phyloP scores from a whole-genome alignment of 2,797 vertebrate genomes.

The Toxotes lorentzi region DNA sequence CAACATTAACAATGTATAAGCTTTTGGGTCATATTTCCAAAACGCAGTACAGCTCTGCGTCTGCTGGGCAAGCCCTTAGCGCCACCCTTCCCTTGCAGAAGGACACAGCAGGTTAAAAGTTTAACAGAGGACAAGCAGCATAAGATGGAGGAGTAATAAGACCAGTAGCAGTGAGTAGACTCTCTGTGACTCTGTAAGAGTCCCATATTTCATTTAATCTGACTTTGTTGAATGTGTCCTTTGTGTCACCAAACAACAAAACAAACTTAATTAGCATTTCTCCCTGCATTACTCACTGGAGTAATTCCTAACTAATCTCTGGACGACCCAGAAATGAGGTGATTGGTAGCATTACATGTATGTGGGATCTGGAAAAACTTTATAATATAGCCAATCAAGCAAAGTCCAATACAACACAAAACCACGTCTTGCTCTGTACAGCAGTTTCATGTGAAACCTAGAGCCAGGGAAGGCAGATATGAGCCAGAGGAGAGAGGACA shows the following conservation, averaged over 20 bases:
- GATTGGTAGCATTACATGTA: no score
- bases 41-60: slow-evolving; percentile 55
- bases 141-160: slow-evolving; percentile 30
- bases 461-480: background rate
- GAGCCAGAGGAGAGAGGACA: slow-evolving; percentile 10
- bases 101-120: slow-evolving; percentile 42
- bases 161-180: slow-evolving; percentile 29
- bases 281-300: no score
- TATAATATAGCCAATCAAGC: background rate
- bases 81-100: slow-evolving; percentile 37
- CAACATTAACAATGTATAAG: slow-evolving; percentile 53
- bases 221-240: no score
- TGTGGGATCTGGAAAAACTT: background rate
- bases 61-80: slow-evolving; percentile 38
- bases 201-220: no score
- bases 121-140: slow-evolving; percentile 48
- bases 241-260: no score
- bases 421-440: background rate
- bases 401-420: background rate
- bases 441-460: slow-evolving; percentile 3
- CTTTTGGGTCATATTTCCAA: slow-evolving; percentile 49
- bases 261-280: no score
- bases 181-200: background rate
- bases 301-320: no score
- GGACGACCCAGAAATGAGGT: no score